These are phyloP conservation scores for Bhutanitis thaidina DNA, from an alignment of 2,888 invertebrate species.

Conservation along the genomic window DNA sequence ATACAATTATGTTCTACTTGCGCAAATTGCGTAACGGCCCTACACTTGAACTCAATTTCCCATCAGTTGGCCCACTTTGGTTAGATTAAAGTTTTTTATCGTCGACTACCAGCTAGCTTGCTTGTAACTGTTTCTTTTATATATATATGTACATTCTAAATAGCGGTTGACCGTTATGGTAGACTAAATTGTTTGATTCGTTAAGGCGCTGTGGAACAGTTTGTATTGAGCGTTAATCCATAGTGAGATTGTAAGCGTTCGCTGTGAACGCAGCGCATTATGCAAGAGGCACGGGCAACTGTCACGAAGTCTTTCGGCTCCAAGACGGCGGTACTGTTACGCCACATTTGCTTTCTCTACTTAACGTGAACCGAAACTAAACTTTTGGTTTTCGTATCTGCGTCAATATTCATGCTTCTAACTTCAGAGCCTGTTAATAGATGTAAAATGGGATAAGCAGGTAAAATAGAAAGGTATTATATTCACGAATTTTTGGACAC, in stretches of 20 bases:
- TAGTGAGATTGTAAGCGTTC: conserved; percentile 33
- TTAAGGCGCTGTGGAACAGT: conserved; percentile 23
- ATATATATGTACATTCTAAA: not conserved
- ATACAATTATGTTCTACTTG: conserved; percentile 65
- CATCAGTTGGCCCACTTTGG: conserved; percentile 33
- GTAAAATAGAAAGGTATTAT: no score
- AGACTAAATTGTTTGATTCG: not conserved
- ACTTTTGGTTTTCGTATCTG: conserved; percentile 31
- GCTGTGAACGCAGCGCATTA: conserved; percentile 47
- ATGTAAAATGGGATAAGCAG: no score
- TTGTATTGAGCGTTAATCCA: conserved; percentile 37
- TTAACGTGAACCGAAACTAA: conserved; percentile 40
- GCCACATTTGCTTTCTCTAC: conserved; percentile 66
- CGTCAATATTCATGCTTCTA: conserved; percentile 3
- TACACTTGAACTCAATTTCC: conserved; percentile 71
- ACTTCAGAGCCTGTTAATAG: no score
- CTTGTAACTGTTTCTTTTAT: not conserved
- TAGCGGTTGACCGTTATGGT: not conserved
- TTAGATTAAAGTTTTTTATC: conserved; percentile 6
- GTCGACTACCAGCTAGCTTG: not conserved
- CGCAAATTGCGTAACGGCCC: conserved; percentile 67
- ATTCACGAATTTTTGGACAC: no score
- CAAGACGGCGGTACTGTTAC: conserved; percentile 46
- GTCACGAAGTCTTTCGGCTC: conserved; percentile 68
- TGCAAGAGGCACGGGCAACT: conserved; percentile 55